Evolutionary conservation across 2,113 vertebrate genomes (phyloP).

Genomic region (Trematomus loennbergii): DNA sequence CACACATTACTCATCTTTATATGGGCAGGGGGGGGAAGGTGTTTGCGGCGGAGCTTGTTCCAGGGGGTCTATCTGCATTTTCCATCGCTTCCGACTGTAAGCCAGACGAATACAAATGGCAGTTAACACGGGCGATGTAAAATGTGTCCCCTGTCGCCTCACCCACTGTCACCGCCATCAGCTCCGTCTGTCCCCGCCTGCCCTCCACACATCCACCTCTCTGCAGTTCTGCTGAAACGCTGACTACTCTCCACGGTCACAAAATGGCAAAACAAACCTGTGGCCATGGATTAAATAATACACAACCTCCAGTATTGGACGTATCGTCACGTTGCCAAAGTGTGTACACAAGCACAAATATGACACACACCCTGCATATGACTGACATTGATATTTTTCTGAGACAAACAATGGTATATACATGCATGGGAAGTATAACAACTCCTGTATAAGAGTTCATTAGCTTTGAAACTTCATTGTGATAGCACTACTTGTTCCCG

Average conservation of each 20-base stretch:
- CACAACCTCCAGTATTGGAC: too few species aligned
- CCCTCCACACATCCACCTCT: constrained; percentile 15
- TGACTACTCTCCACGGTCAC: background rate
- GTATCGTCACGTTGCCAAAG: too few species aligned
- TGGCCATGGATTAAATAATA: background rate
- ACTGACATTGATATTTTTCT: too few species aligned
- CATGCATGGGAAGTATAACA: too few species aligned
- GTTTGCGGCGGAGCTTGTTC: background rate
- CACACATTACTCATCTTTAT: constrained; percentile 73
- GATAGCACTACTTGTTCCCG: too few species aligned
- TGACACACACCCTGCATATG: too few species aligned
- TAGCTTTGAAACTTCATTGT: too few species aligned
- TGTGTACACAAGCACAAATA: too few species aligned
- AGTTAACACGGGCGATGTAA: constrained; percentile 47
- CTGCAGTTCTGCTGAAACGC: constrained; percentile 8
- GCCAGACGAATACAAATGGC: constrained; percentile 38
- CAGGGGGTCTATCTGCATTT: constrained; percentile 45
- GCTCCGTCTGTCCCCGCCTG: background rate
- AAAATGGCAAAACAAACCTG: constrained; percentile 17
- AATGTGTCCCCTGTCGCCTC: background rate
- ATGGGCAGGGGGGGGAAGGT: constrained; percentile 13
- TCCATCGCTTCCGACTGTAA: constrained; percentile 54
- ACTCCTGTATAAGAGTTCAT: too few species aligned
- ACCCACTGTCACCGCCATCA: background rate
- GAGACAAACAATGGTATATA: too few species aligned